These are phyloP conservation scores for Onychostoma macrolepis DNA, from an alignment of 2,113 vertebrate species.

Conservation along the genomic window DNA sequence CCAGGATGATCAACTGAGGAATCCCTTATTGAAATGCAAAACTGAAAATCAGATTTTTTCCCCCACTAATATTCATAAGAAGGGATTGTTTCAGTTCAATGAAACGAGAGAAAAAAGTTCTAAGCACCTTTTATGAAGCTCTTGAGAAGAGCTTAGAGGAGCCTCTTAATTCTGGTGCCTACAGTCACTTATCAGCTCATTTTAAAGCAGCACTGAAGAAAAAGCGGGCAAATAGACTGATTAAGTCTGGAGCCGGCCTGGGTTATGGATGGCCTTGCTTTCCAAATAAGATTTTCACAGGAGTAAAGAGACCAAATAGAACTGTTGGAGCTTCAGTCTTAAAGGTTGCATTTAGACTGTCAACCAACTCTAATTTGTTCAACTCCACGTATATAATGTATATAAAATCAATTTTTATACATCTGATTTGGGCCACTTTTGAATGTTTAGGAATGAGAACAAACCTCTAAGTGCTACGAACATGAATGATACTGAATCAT, in stretches of 20 bases:
- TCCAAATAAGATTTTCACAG: constrained; percentile 25
- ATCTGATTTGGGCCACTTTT: neutral
- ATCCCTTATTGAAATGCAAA: constrained; percentile 3
- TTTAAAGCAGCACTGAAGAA: constrained; percentile 13
- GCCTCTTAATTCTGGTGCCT: constrained; percentile 37
- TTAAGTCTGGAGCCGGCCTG: constrained; percentile 31
- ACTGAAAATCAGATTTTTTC: neutral
- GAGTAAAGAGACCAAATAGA: neutral
- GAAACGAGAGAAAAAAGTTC: constrained; percentile 6
- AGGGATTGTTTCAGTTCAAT: neutral
- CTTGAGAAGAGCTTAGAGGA: constrained; percentile 31
- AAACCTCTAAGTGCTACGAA: neutral
- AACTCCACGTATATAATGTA: too few species aligned
- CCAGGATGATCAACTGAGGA: neutral
- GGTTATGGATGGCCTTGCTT: constrained; percentile 19
- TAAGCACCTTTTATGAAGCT: constrained; percentile 25
- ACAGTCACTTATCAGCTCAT: constrained; percentile 33
- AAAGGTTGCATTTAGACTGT: neutral
- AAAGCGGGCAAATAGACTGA: constrained; percentile 6
- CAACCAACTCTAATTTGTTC: neutral
- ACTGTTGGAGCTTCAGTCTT: neutral
- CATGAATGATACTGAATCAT: neutral
- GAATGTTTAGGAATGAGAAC: neutral
- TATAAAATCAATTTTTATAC: neutral
- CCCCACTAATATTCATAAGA: neutral